Percentiles rank a stretch among this genome's conserved stretches.
phyloP scores from a whole-genome alignment of 2,888 invertebrate species.

The Glaucopsyche alexis region DNA sequence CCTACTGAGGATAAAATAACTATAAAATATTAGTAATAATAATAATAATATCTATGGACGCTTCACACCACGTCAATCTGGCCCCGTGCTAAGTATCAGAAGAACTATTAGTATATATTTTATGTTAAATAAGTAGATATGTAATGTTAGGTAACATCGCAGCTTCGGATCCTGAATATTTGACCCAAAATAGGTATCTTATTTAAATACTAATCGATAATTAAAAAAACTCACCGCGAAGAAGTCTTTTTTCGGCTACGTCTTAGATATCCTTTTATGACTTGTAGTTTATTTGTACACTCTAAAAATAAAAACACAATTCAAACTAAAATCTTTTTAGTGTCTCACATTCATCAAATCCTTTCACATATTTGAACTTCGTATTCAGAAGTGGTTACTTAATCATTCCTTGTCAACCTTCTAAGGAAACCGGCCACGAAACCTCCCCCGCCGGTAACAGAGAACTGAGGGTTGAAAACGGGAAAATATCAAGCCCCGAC shows the following conservation, averaged over 20 bases:
- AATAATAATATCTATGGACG: no score
- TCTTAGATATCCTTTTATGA: constrained; percentile 29
- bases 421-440: constrained; percentile 42
- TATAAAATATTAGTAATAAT: no score
- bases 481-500: constrained; percentile 73
- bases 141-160: constrained; percentile 58
- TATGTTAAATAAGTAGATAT: background rate
- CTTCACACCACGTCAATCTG: no score
- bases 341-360: constrained; percentile 7
- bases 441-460: constrained; percentile 53
- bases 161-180: constrained; percentile 67
- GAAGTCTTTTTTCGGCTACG: constrained; percentile 43
- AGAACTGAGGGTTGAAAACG: constrained; percentile 67
- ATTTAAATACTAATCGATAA: constrained; percentile 59
- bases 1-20: background rate
- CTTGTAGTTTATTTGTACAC: constrained; percentile 1
- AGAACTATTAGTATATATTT: background rate
- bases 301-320: background rate
- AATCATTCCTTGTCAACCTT: constrained; percentile 64
- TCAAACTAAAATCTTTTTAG: constrained; percentile 20
- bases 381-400: constrained; percentile 57
- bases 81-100: no score
- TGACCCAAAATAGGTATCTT: constrained; percentile 49
- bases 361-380: constrained; percentile 33
- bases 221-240: constrained; percentile 52